Conservation (phyloP, 2,888 invertebrate species). For the Ornithoptera priamus region DNA sequence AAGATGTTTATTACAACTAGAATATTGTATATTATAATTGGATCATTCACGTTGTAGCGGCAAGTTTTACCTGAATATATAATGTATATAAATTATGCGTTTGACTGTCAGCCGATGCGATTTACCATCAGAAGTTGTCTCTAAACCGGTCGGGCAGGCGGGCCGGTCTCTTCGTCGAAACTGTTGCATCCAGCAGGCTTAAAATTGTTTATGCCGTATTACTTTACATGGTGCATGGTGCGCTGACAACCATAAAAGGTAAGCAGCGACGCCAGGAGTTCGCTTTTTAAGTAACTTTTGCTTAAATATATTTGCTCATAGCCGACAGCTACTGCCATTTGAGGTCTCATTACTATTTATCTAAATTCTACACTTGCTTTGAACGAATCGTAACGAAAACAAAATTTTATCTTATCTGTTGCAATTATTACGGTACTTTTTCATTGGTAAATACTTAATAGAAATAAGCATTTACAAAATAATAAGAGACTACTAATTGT, state of each 20-base stretch:
- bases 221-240: slow-evolving; percentile 43
- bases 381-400: not conserved
- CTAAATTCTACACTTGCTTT: not conserved
- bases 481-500: not conserved
- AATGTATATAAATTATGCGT: slow-evolving; percentile 46
- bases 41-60: slow-evolving; percentile 7
- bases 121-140: slow-evolving; percentile 72
- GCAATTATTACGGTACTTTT: not conserved
- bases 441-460: no score
- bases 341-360: not conserved
- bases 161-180: slow-evolving; percentile 56
- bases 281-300: slow-evolving; percentile 30
- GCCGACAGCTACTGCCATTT: not conserved
- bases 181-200: slow-evolving; percentile 58
- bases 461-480: no score
- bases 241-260: slow-evolving; percentile 33
- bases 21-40: slow-evolving; percentile 8
- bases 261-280: slow-evolving; percentile 31
- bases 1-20: not conserved
- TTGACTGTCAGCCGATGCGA: slow-evolving; percentile 68
- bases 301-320: slow-evolving; percentile 18
- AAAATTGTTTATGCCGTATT: slow-evolving; percentile 61
- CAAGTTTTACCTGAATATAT: slow-evolving; percentile 26
- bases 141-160: slow-evolving; percentile 73
- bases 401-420: slow-evolving; percentile 5